Percentiles rank a stretch among this genome's conserved stretches.
phyloP scores from a whole-genome alignment of 2,797 vertebrate species.

The Spinibarbus caldwelli region DNA sequence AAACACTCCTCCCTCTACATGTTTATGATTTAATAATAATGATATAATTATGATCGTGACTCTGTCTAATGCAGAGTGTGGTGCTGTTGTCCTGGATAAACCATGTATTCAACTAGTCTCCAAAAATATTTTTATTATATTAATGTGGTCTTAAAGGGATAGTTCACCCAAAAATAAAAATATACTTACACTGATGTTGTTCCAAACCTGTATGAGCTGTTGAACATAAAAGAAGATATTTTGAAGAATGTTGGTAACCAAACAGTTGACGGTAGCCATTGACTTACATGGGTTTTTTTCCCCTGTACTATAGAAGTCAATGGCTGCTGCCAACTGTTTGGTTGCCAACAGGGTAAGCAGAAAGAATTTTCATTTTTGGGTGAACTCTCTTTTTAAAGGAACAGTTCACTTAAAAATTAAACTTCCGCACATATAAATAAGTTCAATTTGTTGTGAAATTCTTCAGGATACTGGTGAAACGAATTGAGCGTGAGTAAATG shows the following conservation, averaged over 20 bases:
- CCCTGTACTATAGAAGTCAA: background rate
- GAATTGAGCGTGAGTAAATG: background rate
- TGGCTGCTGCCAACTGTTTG: background rate
- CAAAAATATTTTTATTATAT: constrained; percentile 1
- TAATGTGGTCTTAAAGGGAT: background rate
- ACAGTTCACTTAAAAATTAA: background rate
- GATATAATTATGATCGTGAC: background rate
- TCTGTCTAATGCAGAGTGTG: constrained; percentile 1
- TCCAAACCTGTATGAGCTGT: background rate
- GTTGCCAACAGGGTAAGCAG: background rate
- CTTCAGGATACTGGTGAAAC: background rate
- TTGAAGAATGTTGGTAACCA: background rate
- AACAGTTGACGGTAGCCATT: background rate
- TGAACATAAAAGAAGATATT: background rate
- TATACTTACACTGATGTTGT: background rate
- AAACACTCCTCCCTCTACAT: background rate
- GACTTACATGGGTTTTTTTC: background rate
- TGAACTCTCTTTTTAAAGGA: background rate
- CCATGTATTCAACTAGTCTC: background rate
- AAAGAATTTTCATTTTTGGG: background rate
- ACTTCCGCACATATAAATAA: background rate
- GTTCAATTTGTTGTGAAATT: background rate
- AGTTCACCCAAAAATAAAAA: background rate
- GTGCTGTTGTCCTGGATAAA: background rate
- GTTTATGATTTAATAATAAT: background rate